Base-by-base conservation (phyloP, 2,113 vertebrate species). In the Oriolus oriolus region DNA sequence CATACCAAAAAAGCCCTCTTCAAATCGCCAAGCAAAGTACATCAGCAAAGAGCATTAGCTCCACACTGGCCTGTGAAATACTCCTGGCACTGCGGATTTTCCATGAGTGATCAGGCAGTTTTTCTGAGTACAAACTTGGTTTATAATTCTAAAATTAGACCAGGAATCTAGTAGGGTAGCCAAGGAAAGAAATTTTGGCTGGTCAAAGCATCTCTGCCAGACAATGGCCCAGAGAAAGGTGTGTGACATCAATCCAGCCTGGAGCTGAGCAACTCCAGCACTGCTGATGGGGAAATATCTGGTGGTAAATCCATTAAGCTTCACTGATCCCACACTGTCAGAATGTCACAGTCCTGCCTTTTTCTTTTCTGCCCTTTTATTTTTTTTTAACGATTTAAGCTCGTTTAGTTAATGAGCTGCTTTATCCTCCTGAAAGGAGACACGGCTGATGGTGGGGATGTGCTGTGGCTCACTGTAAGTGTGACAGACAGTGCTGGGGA, bases 71-170 rank as follows among this genome's bases (percentile, higher is more conserved):
- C 87, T 49, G 35, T 30, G 15, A 65, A 52, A 53, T 39, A 47
- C 47, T 86, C 69, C 79, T 89, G 84, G 95, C 87, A 76, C 74
- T 66, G 59, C 53, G 63, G 68, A 68, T 78, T 92, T 95, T 96
- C 90, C 93, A 68, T 79, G 81, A 93, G 66, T 30, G 77, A 76
- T 69, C 77, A 61, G 61, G 61, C 66, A 64, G 53, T 64, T 92
- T 95, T 91, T 75, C 80, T 54, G 50, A 52, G 65, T 47, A 71
- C 11, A 95, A 85, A 93, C 45, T 61, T 83, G 73, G 37, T 80
- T 70, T 85, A 41, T 71, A 68, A 57, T 57, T 59, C 95, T 96
- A 94, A 96, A 96, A 87, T 95, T 93, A 96, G 84, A 79, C 9
- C 42, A 57, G 33, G 54, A 93, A 52, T 45, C 21, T 18, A 35